A percentile compares a stretch with the other conserved stretches of the same genome.
Conservation (phyloP, 2,888 invertebrate genomes). For the Axea sp. region DNA sequence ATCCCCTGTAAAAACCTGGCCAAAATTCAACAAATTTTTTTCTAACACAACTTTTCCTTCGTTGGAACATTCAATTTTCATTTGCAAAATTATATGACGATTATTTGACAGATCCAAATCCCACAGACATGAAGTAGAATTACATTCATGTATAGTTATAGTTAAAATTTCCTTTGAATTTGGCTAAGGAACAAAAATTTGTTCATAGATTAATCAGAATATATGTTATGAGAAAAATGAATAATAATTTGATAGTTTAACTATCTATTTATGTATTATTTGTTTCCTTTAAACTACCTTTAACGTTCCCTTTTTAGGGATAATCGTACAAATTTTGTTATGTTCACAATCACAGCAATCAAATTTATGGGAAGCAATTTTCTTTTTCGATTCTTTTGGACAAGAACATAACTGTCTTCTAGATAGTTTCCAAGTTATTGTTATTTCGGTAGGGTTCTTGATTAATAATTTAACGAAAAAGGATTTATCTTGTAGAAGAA, state of each 20-base stretch:
- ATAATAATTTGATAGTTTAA: too few relatives aligned
- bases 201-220: too few relatives aligned
- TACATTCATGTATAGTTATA: slow-evolving; percentile 4
- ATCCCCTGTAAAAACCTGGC: slow-evolving; percentile 5
- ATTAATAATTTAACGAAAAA: slow-evolving; percentile 71
- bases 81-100: slow-evolving; percentile 13
- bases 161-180: slow-evolving; percentile 2
- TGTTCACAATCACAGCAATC: slow-evolving; percentile 76
- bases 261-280: too few relatives aligned
- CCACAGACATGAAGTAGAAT: slow-evolving; percentile 10
- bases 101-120: slow-evolving; percentile 2
- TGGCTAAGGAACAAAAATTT: slow-evolving; percentile 1
- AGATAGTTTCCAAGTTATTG: slow-evolving; percentile 69
- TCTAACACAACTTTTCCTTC: slow-evolving; percentile 10
- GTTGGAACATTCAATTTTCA: slow-evolving; percentile 4
- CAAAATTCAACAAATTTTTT: slow-evolving; percentile 8
- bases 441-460: slow-evolving; percentile 71
- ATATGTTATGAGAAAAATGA: too few relatives aligned
- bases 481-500: slow-evolving; percentile 66
- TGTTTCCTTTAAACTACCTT: slow-evolving; percentile 65
- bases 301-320: slow-evolving; percentile 69
- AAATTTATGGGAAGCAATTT: slow-evolving; percentile 69
- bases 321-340: slow-evolving; percentile 70
- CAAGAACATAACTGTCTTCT: slow-evolving; percentile 76
- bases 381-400: slow-evolving; percentile 61